Evolutionary conservation across 1,140 invertebrate species (phyloP), one percentile per base, ranked within the genome.

Genomic region (Caenorhabditis tropicalis): DNA sequence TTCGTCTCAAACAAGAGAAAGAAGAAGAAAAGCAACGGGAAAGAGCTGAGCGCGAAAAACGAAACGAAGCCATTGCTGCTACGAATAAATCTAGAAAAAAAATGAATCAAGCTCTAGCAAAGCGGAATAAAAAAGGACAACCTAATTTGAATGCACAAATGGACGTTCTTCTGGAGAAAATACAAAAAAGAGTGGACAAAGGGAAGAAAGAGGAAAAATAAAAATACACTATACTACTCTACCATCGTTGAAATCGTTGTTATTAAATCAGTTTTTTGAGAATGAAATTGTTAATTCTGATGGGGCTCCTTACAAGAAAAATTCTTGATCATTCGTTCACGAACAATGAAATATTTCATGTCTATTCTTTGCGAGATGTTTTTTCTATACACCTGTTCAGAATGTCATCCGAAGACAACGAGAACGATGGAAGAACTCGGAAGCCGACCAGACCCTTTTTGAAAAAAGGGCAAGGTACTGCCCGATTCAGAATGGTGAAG

Each of bases 131-230:
- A 43, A 74, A 74, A 74, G 65, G 65, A 27, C 65, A 74, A 74
- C 65, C 65, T 24, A 74, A 74, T 74, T n/a, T 74, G 36, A 74
- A 74, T 74, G 65, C 65, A 5, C 65, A 74, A 74, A 74, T 74
- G 65, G 65, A 74, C n/a, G 65, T 74, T 24, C 65, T 74, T 46
- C 65, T 74, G 10, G 65, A 74, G 15, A 74, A 31, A 31, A 74
- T 74, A 43, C 65, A 74, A 21, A 74, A 74, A 12, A 33, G 65
- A 24, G 65, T 74, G n/a, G 36, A 74, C n/a, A 74, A 74, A 10
- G 65, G 43, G 21, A 74, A 74, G n/a, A 74, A 74, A 74, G 36
- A 3, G 43, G 43, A 12, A n/a, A 46, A 43, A 6, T 74, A 43
- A 46, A n/a, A n/a, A n/a, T n/a, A n/a, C n/a, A n/a, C n/a, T n/a